A percentile compares a stretch with the other conserved stretches of the same genome.
Conservation (phyloP, 1,140 invertebrate genomes). For the Atta texana region DNA sequence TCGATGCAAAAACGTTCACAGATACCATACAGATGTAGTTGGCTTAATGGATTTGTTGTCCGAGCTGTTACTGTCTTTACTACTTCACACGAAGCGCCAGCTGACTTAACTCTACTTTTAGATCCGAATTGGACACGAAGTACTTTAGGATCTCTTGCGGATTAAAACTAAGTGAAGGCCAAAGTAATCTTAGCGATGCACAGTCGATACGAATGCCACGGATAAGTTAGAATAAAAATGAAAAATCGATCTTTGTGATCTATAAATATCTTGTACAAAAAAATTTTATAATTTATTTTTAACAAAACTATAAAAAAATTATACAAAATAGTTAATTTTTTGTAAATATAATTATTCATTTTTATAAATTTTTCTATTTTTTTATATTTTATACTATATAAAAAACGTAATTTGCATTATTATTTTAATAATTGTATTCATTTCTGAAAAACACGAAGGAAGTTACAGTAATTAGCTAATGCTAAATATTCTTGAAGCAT, state of each 20-base stretch:
- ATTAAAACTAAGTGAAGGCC: constrained; percentile 40
- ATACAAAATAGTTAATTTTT: not conserved
- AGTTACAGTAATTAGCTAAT: not conserved
- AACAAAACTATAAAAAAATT: not conserved
- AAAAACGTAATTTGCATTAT: not conserved
- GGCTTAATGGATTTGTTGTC: constrained; percentile 55
- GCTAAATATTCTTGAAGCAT: too few relatives aligned
- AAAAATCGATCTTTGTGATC: not conserved
- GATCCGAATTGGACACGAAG: constrained; percentile 36
- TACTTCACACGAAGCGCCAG: constrained; percentile 38
- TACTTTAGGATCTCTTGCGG: constrained; percentile 44
- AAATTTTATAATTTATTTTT: not conserved
- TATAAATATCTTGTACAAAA: not conserved
- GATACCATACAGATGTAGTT: constrained; percentile 3
- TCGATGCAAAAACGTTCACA: constrained; percentile 20
- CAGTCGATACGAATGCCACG: not conserved
- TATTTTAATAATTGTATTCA: not conserved
- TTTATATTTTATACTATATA: not conserved
- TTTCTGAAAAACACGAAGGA: not conserved
- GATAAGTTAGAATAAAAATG: not conserved
- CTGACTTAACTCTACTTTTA: constrained; percentile 57
- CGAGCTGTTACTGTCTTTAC: constrained; percentile 53
- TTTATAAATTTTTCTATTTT: not conserved
- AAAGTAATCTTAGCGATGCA: constrained; percentile 29
- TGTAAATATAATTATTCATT: not conserved